A percentile compares a stretch with the other conserved stretches of the same genome.
These are phyloP conservation scores for Athripsodes cinereus DNA, from an alignment of 2,888 invertebrate species.

Conservation along the genomic window DNA sequence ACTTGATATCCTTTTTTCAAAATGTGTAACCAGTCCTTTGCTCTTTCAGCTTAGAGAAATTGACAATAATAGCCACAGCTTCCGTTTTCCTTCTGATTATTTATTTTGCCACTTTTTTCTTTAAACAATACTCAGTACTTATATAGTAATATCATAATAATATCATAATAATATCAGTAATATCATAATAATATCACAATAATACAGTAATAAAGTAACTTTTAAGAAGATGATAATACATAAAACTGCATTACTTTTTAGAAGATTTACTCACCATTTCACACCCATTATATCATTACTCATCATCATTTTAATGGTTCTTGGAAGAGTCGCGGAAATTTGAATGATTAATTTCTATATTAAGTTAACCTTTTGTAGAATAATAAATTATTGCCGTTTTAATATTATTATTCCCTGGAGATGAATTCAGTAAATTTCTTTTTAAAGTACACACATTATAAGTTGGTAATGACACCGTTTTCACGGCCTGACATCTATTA, in stretches of 20 bases:
- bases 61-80: too few relatives aligned
- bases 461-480: not conserved
- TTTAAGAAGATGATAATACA: too few relatives aligned
- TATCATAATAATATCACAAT: too few relatives aligned
- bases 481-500: not conserved
- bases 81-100: too few relatives aligned
- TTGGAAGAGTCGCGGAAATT: not conserved
- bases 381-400: not conserved
- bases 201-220: too few relatives aligned
- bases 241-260: too few relatives aligned
- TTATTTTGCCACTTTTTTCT: not conserved
- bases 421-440: not conserved
- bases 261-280: too few relatives aligned
- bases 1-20: too few relatives aligned
- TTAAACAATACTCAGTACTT: not conserved
- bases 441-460: slow-evolving; percentile 1
- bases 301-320: not conserved
- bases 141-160: not conserved
- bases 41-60: too few relatives aligned
- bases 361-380: not conserved
- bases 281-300: not conserved
- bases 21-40: too few relatives aligned
- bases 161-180: too few relatives aligned
- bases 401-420: not conserved
- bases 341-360: not conserved